These are phyloP conservation scores for Apostichopus californicus DNA, from an alignment of 35 echinoderm and acorn worm genomes.

Conservation along the genomic window DNA sequence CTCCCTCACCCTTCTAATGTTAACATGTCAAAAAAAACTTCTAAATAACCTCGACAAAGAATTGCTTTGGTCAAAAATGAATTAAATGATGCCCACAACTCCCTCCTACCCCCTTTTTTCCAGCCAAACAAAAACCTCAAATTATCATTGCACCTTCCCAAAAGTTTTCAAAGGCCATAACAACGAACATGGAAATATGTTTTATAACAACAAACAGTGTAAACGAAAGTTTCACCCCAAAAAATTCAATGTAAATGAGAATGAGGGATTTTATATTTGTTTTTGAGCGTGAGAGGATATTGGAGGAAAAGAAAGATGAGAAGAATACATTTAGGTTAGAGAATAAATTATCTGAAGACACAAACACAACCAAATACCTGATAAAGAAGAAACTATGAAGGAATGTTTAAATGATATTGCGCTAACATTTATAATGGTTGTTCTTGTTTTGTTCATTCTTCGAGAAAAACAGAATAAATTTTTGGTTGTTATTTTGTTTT, in stretches of 20 bases:
- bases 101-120: too few relatives aligned
- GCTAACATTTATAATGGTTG: not conserved
- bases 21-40: too few relatives aligned
- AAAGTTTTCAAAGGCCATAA: not conserved
- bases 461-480: too few relatives aligned
- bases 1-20: too few relatives aligned
- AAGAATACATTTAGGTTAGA: not conserved
- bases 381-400: not conserved
- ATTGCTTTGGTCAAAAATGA: too few relatives aligned
- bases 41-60: too few relatives aligned
- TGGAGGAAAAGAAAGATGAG: not conserved
- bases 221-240: too few relatives aligned
- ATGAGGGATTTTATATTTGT: not conserved
- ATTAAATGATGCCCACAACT: too few relatives aligned
- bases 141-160: not conserved
- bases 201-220: not conserved
- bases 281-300: not conserved
- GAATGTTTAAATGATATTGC: not conserved
- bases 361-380: not conserved
- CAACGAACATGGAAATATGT: not conserved
- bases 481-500: too few relatives aligned
- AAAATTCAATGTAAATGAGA: too few relatives aligned
- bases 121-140: too few relatives aligned
- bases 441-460: too few relatives aligned
- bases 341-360: not conserved